Evolutionary conservation across 2,113 vertebrate species (phyloP).

Genomic region (Varanus komodoensis): DNA sequence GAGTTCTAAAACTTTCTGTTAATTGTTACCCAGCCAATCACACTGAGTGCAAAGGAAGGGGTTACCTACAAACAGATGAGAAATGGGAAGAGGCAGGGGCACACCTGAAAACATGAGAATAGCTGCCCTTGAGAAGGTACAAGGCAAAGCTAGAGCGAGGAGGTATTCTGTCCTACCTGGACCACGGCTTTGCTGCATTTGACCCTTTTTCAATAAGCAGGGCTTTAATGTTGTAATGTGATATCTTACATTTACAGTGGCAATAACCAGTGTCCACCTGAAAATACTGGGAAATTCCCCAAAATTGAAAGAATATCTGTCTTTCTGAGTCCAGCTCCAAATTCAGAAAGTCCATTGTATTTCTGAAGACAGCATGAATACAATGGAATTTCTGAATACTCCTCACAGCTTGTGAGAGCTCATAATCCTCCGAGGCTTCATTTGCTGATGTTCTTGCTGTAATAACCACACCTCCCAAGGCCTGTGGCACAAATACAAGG

Average conservation of each 20-base stretch:
- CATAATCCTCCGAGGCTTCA: background rate
- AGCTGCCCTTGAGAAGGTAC: background rate
- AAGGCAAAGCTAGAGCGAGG: too few species aligned
- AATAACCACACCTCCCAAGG: too few species aligned
- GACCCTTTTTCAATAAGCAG: too few species aligned
- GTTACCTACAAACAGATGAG: background rate
- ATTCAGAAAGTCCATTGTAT: background rate
- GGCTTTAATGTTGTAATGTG: background rate
- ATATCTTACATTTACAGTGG: background rate
- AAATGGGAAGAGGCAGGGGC: background rate
- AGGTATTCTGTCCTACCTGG: background rate
- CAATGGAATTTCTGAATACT: background rate
- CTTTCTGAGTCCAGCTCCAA: background rate
- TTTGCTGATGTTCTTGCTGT: background rate
- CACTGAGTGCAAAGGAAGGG: background rate
- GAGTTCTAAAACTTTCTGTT: background rate
- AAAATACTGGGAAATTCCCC: too few species aligned
- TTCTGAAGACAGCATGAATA: background rate
- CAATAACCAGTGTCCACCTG: too few species aligned
- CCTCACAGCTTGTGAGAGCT: background rate
- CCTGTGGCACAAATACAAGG: background rate
- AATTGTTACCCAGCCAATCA: background rate
- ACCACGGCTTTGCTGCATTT: background rate
- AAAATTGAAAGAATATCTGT: background rate
- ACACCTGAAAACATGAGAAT: too few species aligned